Evolutionary conservation across 2,113 vertebrate genomes (phyloP).

Genomic region (Chroicocephalus ridibundus): DNA sequence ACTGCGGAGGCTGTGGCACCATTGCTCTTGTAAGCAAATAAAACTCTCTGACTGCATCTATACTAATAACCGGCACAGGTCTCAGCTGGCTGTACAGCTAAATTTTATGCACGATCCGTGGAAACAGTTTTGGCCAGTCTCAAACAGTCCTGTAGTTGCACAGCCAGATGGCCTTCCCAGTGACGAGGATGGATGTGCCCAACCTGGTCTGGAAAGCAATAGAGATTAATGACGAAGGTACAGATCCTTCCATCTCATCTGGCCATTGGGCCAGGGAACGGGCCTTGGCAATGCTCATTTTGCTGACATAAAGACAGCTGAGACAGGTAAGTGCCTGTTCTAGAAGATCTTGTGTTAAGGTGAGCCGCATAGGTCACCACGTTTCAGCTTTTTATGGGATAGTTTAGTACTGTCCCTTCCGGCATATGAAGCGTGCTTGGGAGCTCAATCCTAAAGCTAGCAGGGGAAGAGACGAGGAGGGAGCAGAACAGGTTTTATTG

Average conservation of each 20-base stretch:
- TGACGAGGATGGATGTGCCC: background rate
- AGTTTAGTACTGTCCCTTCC: background rate
- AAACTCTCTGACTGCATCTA: background rate
- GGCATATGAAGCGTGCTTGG: background rate
- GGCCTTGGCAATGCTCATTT: background rate
- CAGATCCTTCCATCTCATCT: background rate
- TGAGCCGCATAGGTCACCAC: background rate
- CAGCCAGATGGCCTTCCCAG: background rate
- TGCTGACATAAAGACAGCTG: background rate
- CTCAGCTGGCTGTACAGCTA: background rate
- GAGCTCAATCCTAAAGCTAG: background rate
- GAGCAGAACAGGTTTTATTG: background rate
- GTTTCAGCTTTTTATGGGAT: background rate
- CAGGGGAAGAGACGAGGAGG: background rate
- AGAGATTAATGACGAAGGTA: background rate
- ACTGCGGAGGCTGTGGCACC: background rate
- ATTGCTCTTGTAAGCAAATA: background rate
- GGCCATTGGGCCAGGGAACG: accelerated
- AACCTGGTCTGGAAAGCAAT: background rate
- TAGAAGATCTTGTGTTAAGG: background rate
- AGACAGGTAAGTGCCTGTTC: background rate
- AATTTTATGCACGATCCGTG: background rate
- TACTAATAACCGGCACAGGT: background rate
- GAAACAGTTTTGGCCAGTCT: background rate
- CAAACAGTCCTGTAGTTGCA: background rate